Conservation (phyloP, 92 coral and sea anemone species). For the Palythoa heliodiscus region DNA sequence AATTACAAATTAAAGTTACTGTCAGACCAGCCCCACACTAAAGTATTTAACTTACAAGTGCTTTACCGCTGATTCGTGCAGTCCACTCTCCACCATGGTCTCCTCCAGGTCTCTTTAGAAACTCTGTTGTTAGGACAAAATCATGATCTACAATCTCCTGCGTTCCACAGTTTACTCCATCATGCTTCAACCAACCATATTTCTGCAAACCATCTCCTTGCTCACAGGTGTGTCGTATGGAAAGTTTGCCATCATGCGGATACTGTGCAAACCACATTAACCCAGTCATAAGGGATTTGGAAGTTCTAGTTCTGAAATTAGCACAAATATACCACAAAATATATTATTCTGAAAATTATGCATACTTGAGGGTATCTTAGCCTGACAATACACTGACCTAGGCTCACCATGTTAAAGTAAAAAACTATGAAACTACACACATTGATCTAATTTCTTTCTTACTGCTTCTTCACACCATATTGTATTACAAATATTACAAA, state of each 20-base stretch:
- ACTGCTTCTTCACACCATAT: no score
- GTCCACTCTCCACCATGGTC: conserved; percentile 99
- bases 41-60: conserved; percentile 55
- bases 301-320: conserved; percentile 79
- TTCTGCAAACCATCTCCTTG: conserved; percentile 84
- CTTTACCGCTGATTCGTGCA: conserved; percentile 82
- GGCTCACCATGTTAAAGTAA: no score
- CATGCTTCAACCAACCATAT: conserved; percentile 98
- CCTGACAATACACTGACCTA: no score
- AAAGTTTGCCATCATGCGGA: conserved; percentile 81
- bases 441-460: no score
- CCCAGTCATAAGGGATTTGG: conserved; percentile 90
- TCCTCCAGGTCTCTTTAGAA: conserved; percentile 84
- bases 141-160: conserved; percentile 90
- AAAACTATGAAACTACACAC: no score
- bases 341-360: no score
- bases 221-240: conserved; percentile 95
- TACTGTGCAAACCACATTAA: conserved; percentile 96
- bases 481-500: no score
- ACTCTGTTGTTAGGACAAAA: conserved; percentile 84
- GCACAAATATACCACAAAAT: neutral
- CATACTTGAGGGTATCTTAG: no score
- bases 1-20: no score
- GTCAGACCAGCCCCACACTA: neutral
- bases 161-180: conserved; percentile 89